phyloP scores from a whole-genome alignment of 2,797 vertebrate species.

The Oreochromis mossambicus region DNA sequence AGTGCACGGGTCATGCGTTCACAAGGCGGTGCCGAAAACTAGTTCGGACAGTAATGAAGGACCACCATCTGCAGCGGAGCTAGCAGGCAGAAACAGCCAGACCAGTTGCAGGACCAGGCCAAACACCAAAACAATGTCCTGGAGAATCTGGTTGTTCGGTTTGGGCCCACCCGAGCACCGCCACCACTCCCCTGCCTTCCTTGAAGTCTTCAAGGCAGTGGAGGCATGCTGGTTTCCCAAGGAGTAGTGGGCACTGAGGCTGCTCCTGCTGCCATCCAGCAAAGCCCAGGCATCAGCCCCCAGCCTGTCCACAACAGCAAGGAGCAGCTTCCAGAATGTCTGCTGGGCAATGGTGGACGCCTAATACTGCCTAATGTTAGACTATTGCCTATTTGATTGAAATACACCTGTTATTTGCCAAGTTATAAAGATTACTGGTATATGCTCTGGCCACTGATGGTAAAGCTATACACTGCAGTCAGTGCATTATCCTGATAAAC shows the following conservation, averaged over 20 bases:
- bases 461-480: background rate
- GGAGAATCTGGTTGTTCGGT: background rate
- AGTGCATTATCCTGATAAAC: background rate
- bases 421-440: background rate
- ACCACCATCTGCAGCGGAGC: background rate
- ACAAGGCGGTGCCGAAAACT: background rate
- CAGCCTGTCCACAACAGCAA: background rate
- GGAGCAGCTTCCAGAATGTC: background rate
- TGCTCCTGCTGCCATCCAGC: background rate
- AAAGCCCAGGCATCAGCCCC: background rate
- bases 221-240: background rate
- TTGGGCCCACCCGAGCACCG: background rate
- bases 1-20: background rate
- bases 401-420: background rate
- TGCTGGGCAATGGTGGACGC: rapidly evolving
- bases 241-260: background rate
- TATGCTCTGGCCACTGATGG: background rate
- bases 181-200: background rate
- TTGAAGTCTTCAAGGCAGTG: background rate
- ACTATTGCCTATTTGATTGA: background rate
- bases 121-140: background rate
- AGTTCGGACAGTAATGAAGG: background rate
- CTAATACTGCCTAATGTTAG: background rate
- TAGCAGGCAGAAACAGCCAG: background rate
- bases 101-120: background rate